Evolutionary conservation across 2,888 invertebrate genomes (phyloP).

Genomic region (Folsomia candida): DNA sequence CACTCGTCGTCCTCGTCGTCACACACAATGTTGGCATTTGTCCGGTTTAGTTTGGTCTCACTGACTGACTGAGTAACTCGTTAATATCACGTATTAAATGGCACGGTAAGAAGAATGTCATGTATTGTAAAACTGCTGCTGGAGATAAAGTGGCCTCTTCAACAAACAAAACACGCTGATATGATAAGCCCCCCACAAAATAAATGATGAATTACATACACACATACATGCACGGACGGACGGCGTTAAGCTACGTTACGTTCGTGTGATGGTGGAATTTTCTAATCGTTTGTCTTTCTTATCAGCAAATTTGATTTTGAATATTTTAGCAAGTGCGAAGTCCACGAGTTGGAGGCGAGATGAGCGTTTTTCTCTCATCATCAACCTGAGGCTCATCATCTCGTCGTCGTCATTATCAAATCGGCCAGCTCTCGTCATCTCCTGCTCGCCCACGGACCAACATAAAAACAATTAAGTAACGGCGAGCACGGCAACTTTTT

Average conservation of each 20-base stretch:
- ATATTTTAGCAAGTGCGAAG: conserved; percentile 31
- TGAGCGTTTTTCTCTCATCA: too few species aligned
- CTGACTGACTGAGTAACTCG: too few species aligned
- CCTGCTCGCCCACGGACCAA: neutral
- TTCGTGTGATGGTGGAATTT: neutral
- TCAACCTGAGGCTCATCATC: neutral
- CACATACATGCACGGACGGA: too few species aligned
- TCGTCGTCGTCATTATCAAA: neutral
- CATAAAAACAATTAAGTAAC: too few species aligned
- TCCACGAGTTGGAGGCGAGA: too few species aligned
- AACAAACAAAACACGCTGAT: neutral
- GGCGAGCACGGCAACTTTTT: too few species aligned
- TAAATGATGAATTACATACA: neutral
- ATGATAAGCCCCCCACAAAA: neutral
- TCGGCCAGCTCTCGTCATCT: neutral
- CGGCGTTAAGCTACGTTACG: too few species aligned
- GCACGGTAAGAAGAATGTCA: neutral
- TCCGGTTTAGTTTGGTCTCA: too few species aligned
- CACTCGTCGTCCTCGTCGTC: neutral
- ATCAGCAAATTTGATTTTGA: conserved; percentile 17
- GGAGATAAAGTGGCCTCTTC: neutral
- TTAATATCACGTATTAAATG: too few species aligned
- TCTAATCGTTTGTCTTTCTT: conserved; percentile 8
- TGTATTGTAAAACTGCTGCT: neutral
- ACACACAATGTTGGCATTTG: neutral